A percentile compares a stretch with the other conserved stretches of the same genome.
Conservation (phyloP, 2,113 vertebrate genomes). For the Psettodes erumei region DNA sequence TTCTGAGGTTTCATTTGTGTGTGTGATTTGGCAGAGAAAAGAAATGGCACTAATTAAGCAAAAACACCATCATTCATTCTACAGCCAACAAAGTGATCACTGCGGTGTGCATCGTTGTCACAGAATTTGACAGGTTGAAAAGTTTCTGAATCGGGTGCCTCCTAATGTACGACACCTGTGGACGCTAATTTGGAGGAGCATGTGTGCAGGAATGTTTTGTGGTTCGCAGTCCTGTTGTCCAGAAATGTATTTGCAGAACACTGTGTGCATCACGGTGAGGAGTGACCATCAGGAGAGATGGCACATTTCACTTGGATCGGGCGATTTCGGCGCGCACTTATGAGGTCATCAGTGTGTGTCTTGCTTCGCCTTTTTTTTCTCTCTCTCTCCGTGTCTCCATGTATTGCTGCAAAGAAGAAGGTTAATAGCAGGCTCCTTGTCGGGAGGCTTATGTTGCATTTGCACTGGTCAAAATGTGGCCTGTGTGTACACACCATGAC, state of each 20-base stretch:
- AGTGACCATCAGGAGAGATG: neutral
- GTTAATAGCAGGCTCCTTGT: slow-evolving; percentile 42
- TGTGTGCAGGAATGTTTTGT: neutral
- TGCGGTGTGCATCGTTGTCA: slow-evolving; percentile 17
- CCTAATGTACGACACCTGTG: neutral
- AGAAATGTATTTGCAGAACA: neutral
- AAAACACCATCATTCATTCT: slow-evolving; percentile 13
- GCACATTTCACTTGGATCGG: neutral
- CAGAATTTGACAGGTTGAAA: slow-evolving; percentile 21
- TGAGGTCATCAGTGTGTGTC: slow-evolving; percentile 24
- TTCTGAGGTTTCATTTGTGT: slow-evolving; percentile 12
- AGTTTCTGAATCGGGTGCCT: neutral
- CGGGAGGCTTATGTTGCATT: slow-evolving; percentile 44
- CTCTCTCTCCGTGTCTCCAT: neutral
- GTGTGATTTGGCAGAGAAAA: slow-evolving; percentile 24
- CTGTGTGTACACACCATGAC: slow-evolving; percentile 25
- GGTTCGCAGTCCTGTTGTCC: neutral
- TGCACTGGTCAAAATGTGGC: slow-evolving; percentile 52
- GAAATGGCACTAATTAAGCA: slow-evolving; percentile 4
- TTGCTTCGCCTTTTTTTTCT: neutral
- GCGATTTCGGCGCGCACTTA: slow-evolving; percentile 13
- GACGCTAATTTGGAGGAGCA: neutral
- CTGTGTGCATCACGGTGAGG: neutral
- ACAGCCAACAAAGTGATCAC: neutral
- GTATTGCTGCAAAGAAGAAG: slow-evolving; percentile 18